A percentile compares a stretch with the other conserved stretches of the same genome.
Evolutionary conservation across 37 sponge, comb jelly and placozoan species (phyloP).

Genomic region (Corticium candelabrum): DNA sequence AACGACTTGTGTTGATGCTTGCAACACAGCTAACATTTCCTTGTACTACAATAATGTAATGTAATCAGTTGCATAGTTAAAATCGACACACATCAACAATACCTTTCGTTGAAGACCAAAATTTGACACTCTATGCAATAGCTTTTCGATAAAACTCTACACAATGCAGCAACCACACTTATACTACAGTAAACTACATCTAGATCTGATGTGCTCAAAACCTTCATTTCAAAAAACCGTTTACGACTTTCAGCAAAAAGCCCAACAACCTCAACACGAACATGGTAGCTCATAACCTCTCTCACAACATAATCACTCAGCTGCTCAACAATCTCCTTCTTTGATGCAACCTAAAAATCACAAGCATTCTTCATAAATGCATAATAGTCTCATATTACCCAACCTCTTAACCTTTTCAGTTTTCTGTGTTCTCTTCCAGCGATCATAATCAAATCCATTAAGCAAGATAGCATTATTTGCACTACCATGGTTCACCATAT

Average conservation of each 20-base stretch:
- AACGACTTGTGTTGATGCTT: background rate
- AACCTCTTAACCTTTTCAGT: background rate
- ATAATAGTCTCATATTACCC: background rate
- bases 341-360: conserved; percentile 15
- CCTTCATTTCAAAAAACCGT: conserved; percentile 6
- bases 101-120: no score
- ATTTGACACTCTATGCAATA: no score
- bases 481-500: conserved; percentile 24
- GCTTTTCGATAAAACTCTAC: no score
- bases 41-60: no score
- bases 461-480: conserved; percentile 9
- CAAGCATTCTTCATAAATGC: background rate
- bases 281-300: conserved; percentile 30
- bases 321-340: conserved; percentile 37
- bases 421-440: conserved; percentile 43
- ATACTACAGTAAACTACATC: no score
- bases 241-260: background rate
- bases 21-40: conserved; percentile 1
- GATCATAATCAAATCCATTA: conserved; percentile 46
- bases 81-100: no score
- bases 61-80: no score
- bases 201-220: no score
- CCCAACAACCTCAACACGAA: conserved; percentile 5
- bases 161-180: no score
- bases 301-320: conserved; percentile 23